Base-by-base conservation (phyloP, 2,797 vertebrate genomes). In the Ptychobarbus kaznakovi region DNA sequence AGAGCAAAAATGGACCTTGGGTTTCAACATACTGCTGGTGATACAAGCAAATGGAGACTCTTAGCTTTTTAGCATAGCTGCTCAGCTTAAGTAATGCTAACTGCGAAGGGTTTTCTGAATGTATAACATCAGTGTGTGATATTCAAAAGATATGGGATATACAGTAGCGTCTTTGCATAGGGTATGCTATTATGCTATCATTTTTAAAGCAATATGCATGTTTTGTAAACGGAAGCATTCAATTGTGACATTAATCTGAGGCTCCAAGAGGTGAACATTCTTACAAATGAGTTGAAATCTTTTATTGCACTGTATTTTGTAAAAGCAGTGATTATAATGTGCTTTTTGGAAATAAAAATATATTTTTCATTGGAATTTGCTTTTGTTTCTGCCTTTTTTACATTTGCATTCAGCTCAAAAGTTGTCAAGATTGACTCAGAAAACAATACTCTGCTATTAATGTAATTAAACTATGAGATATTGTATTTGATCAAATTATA, bases 11-110 rank as follows among this genome's bases (percentile, higher is more conserved):
- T 68, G 49, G 25, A 84, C 32, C 77, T 85, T 53, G 83, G 83
- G 78, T 89, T 88, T 87, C 79, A n/a, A 44, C 18, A 8, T 86
- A 69, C 84, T 87, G 84, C 78, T 66, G 78, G 74, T 42, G 44
- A 84, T 49, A 87, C 83, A 88, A 75, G 77, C 87, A 83, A 58
- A 38, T 6, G 16, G 13, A 76, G 35, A 61, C n/a, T 58, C 6
- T 22, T 46, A 35, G 66, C 22, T 58, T 49, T 79, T 82, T 66
- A 84, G 83, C 73, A 79, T 84, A 73, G 80, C 66, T 51, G 63
- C 80, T 86, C 76, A 38, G 3, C 22, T 81, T 11, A 35, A 78
- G 79, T 61, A 74, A 61, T 75, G 25, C 87, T 82, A 9, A 74
- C 56, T 53, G 49, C 9, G 35, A 28, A 11, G 7, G 13, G 11